Conservation (phyloP, 64 coral and sea anemone species). For the Montipora cactus region DNA sequence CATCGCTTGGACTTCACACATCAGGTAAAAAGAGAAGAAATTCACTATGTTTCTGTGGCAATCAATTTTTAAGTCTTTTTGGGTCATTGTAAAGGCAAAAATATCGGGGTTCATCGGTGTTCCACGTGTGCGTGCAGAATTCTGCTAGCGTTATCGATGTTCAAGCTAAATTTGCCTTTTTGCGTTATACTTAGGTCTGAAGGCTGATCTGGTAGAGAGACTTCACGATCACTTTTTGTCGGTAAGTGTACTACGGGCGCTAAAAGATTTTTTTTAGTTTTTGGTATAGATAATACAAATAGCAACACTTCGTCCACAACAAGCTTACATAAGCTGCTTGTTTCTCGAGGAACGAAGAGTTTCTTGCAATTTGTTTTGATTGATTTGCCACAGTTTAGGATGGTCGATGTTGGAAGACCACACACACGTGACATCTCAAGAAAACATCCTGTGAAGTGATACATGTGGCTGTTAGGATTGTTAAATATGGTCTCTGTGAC, state of each 20-base stretch:
- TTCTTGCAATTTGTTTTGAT: too few relatives aligned
- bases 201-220: slow-evolving; percentile 90
- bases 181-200: slow-evolving; percentile 70
- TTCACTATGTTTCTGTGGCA: neutral
- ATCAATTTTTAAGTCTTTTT: neutral
- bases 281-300: too few relatives aligned
- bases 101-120: neutral
- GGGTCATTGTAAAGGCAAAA: neutral
- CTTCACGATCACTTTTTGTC: slow-evolving; percentile 74
- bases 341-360: too few relatives aligned
- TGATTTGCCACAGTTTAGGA: too few relatives aligned
- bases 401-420: too few relatives aligned
- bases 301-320: too few relatives aligned
- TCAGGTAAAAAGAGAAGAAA: slow-evolving; percentile 66
- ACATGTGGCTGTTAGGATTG: too few relatives aligned
- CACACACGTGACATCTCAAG: too few relatives aligned
- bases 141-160: neutral
- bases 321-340: too few relatives aligned
- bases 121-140: slow-evolving; percentile 8
- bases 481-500: too few relatives aligned
- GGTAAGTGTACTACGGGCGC: slow-evolving; percentile 43
- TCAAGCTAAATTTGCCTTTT: neutral
- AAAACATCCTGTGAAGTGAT: too few relatives aligned
- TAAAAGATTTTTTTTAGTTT: neutral
- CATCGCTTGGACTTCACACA: slow-evolving; percentile 82